Evolutionary conservation across 2,888 invertebrate species (phyloP).

Genomic region (Aplocera efformata): DNA sequence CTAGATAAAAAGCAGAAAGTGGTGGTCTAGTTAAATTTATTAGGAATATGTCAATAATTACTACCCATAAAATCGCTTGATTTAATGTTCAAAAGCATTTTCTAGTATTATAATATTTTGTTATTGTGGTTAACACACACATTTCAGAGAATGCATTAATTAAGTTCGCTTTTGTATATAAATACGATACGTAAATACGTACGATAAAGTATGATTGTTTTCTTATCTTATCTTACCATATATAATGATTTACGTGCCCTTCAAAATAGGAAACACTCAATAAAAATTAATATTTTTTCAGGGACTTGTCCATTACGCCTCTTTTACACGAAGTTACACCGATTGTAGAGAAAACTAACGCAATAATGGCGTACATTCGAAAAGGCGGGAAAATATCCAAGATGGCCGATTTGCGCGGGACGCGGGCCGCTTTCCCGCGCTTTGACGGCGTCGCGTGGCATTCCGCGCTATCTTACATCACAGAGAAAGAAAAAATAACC

Average conservation of each 20-base stretch:
- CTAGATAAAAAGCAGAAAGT: too few species aligned
- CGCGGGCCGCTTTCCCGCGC: constrained; percentile 89
- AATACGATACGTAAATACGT: too few species aligned
- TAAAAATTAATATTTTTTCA: constrained; percentile 44
- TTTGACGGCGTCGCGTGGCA: constrained; percentile 87
- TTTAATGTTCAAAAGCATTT: too few species aligned
- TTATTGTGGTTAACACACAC: neutral
- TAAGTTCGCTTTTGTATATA: too few species aligned
- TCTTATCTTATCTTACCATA: too few species aligned
- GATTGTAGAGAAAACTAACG: constrained; percentile 79
- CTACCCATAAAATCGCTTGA: too few species aligned
- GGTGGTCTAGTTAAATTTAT: too few species aligned
- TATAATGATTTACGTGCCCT: too few species aligned
- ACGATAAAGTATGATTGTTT: too few species aligned
- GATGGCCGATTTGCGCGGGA: constrained; percentile 84
- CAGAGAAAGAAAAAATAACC: constrained; percentile 55
- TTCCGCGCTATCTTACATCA: constrained; percentile 72
- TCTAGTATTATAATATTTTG: neutral
- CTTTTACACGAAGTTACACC: constrained; percentile 82
- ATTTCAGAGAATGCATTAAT: too few species aligned
- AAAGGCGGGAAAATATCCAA: constrained; percentile 76
- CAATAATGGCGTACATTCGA: constrained; percentile 85
- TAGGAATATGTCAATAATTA: too few species aligned
- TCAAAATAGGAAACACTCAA: too few species aligned
- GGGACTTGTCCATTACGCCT: constrained; percentile 77